A percentile compares a stretch with the other conserved stretches of the same genome.
Conservation (phyloP, 2,888 invertebrate genomes). For the Macrophya annulata region DNA sequence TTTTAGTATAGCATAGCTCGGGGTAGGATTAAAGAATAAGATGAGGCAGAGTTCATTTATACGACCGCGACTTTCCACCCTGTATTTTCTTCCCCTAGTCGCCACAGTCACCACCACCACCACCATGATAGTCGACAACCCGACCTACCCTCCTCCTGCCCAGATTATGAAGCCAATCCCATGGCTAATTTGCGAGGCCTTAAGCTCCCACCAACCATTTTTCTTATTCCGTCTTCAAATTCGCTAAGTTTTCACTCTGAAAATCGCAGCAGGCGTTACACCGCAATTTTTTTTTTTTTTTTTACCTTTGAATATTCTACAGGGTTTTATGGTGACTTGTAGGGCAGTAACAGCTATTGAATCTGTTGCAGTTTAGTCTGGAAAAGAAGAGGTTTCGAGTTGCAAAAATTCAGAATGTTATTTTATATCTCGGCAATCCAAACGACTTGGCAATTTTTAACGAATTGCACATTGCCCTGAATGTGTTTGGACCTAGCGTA, state of each 20-base stretch:
- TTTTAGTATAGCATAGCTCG: slow-evolving; percentile 71
- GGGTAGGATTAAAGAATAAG: slow-evolving; percentile 78
- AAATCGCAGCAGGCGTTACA: background rate
- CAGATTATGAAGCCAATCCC: slow-evolving; percentile 78
- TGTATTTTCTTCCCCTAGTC: slow-evolving; percentile 36
- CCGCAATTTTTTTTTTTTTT: background rate
- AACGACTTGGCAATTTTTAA: too few relatives aligned
- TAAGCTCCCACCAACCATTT: slow-evolving; percentile 48
- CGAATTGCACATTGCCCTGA: too few relatives aligned
- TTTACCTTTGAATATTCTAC: background rate
- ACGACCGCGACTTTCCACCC: slow-evolving; percentile 72
- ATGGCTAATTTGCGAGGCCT: slow-evolving; percentile 77
- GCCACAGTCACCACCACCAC: slow-evolving; percentile 30
- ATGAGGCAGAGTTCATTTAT: slow-evolving; percentile 75
- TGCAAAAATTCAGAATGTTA: too few relatives aligned
- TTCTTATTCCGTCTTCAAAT: slow-evolving; percentile 39
- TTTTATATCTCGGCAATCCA: too few relatives aligned
- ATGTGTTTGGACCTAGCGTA: too few relatives aligned
- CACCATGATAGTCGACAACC: slow-evolving; percentile 31
- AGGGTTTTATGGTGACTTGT: background rate
- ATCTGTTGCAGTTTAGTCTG: background rate
- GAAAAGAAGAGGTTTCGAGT: too few relatives aligned
- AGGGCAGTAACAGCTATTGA: background rate
- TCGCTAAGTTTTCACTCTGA: slow-evolving; percentile 13
- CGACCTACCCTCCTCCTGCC: slow-evolving; percentile 54